A percentile compares a stretch with the other conserved stretches of the same genome.
Conservation (phyloP, 2,113 vertebrate genomes). For the Aldabrachelys gigantea region DNA sequence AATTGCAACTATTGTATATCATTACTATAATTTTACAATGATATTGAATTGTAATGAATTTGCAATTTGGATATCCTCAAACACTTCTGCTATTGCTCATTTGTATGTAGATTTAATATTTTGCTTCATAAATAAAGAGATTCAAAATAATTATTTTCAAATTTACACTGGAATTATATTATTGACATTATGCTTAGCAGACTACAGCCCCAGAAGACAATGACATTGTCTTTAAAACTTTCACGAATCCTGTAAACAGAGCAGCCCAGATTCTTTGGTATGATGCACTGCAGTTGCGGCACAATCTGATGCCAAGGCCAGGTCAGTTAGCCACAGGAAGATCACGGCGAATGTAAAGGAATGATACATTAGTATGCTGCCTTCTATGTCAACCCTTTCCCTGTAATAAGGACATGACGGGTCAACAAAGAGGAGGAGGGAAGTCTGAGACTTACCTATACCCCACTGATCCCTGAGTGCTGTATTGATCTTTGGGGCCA, state of each 20-base stretch:
- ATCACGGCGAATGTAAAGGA: not conserved
- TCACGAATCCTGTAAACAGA: not conserved
- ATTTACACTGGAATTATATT: not conserved
- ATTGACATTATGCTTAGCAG: not conserved
- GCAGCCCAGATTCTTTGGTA: not conserved
- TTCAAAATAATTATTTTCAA: slow-evolving; percentile 8
- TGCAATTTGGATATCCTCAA: slow-evolving; percentile 4
- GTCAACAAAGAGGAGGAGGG: not conserved
- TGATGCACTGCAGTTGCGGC: not conserved
- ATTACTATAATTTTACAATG: not conserved
- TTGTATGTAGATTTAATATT: slow-evolving; percentile 20
- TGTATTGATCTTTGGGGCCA: not conserved
- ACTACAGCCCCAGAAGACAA: not conserved
- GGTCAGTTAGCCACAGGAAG: not conserved
- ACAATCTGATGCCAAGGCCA: not conserved
- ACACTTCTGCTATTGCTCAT: not conserved
- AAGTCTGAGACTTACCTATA: not conserved
- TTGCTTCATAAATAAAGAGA: not conserved
- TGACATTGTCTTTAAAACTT: not conserved
- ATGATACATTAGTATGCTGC: not conserved
- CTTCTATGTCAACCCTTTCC: not conserved
- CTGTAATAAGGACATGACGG: not conserved
- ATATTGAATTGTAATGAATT: not conserved
- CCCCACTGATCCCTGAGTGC: not conserved
- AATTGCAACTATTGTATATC: not conserved